Evolutionary conservation across 2,113 vertebrate species (phyloP), one percentile per base, ranked within the genome.

Genomic region (Calidris pugnax): DNA sequence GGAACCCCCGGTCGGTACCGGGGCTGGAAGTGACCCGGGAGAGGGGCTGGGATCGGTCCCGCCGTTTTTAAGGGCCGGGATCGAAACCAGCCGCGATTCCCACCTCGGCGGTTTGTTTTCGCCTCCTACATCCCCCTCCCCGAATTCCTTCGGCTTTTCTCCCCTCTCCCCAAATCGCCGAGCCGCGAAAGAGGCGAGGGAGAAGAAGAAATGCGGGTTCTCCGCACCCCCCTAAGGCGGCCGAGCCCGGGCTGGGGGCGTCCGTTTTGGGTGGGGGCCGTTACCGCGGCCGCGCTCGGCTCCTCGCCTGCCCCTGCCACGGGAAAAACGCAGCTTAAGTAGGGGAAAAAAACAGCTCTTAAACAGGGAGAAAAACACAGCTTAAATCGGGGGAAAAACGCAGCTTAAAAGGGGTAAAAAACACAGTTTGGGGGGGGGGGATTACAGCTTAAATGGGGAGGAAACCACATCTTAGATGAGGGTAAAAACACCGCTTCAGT

Each of bases 271-370:
- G 39, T 3, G n/a, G 68, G 60, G 20, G 32, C 2, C 27, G 17
- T 12, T 37, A 32, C 7, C 50, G 41, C 37, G 6, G 12, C 13
- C 7, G 15, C 47, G 2, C 41, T 53, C 26, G 51, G 56, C 9
- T 90, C 75, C 51, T 64, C 28, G 30, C 30, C 80, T 30, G 53
- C 19, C 60, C 56, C 66, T 39, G 57, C 10, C 71, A 16, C 8
- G 6, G 22, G 16, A 26, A 41, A 89, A 86, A 67, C 3, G 3
- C 17, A 7, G 1, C 13, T 66, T 9, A 66, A 89, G 72, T 7
- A 5, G 15, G 28, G 17, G 0, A 0, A 1, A 18, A 17, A n/a
- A n/a, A 5, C 47, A 47, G 47, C 20, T 19, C 47, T 47, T 47
- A 47, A 47, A 47, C 10, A 47, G 47, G 7, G 12, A 19, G 19